phyloP scores from a whole-genome alignment of 2,797 vertebrate species.

The Danio aesculapii region DNA sequence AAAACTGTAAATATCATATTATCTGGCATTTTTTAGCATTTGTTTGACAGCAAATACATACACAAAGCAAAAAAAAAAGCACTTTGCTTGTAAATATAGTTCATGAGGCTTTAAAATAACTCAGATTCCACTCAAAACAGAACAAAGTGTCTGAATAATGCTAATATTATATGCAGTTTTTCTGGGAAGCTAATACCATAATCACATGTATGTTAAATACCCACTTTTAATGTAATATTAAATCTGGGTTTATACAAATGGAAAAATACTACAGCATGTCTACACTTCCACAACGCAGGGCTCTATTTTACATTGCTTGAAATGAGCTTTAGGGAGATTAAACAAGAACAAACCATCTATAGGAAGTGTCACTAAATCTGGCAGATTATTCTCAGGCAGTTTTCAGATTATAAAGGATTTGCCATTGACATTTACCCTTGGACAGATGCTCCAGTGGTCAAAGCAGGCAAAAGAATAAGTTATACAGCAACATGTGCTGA shows the following conservation, averaged over 20 bases:
- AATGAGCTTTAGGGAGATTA: conserved; percentile 51
- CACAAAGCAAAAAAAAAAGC: not conserved
- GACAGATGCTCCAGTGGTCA: conserved; percentile 55
- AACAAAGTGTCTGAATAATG: not conserved
- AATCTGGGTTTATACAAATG: not conserved
- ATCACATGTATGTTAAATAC: conserved; percentile 34
- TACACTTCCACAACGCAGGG: not conserved
- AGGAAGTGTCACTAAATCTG: conserved; percentile 52
- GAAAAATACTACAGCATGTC: conserved; percentile 3
- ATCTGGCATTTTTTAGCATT: too few species aligned
- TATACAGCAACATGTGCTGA: conserved; percentile 35
- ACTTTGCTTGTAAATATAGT: conserved; percentile 24
- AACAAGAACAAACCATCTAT: conserved; percentile 54
- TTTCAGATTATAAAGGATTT: conserved; percentile 61
- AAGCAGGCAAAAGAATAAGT: conserved; percentile 45
- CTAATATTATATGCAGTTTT: conserved; percentile 8
- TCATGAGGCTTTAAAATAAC: not conserved
- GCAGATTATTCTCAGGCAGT: conserved; percentile 51
- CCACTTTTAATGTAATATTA: conserved; percentile 6
- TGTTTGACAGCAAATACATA: not conserved
- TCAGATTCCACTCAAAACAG: not conserved
- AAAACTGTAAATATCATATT: too few species aligned
- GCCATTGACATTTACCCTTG: conserved; percentile 51
- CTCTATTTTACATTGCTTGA: conserved; percentile 43
- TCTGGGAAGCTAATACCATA: conserved; percentile 5